Conservation (phyloP, 1,140 invertebrate genomes). For the Lepeophtheirus salmonis region DNA sequence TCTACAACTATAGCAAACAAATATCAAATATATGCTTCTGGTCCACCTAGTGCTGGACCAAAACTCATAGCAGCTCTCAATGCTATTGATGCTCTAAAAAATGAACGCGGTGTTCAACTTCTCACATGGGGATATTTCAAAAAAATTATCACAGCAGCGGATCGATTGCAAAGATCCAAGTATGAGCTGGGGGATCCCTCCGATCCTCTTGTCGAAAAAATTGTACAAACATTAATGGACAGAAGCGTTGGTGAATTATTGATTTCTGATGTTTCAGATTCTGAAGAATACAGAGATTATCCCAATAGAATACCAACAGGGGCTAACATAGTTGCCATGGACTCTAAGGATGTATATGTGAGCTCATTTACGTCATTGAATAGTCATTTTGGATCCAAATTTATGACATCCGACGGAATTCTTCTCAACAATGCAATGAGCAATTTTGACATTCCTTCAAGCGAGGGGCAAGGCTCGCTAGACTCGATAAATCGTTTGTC, state of each 20-base stretch:
- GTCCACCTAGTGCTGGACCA: background rate
- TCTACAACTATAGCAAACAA: background rate
- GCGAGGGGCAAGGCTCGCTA: too few species aligned
- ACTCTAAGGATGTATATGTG: slow-evolving; percentile 45
- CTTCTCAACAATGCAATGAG: slow-evolving; percentile 28
- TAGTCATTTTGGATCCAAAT: slow-evolving; percentile 32
- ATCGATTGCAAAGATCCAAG: background rate
- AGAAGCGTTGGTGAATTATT: background rate
- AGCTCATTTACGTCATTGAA: slow-evolving; percentile 45
- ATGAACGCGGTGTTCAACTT: background rate
- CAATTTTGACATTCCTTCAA: slow-evolving; percentile 12
- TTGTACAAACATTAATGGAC: background rate
- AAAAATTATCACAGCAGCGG: background rate
- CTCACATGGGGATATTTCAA: background rate
- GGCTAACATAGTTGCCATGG: slow-evolving; percentile 40
- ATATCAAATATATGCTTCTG: slow-evolving; percentile 3
- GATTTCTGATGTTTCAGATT: background rate
- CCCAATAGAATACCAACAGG: slow-evolving; percentile 29
- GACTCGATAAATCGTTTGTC: background rate
- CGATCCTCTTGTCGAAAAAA: background rate
- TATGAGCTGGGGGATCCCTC: background rate
- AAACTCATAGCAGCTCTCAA: slow-evolving; percentile 4
- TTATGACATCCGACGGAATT: slow-evolving; percentile 31
- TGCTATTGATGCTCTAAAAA: slow-evolving; percentile 4
- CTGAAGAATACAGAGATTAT: background rate